Base-by-base conservation (phyloP, 2,888 invertebrate species). In the Chamaedrilus cognettii region DNA sequence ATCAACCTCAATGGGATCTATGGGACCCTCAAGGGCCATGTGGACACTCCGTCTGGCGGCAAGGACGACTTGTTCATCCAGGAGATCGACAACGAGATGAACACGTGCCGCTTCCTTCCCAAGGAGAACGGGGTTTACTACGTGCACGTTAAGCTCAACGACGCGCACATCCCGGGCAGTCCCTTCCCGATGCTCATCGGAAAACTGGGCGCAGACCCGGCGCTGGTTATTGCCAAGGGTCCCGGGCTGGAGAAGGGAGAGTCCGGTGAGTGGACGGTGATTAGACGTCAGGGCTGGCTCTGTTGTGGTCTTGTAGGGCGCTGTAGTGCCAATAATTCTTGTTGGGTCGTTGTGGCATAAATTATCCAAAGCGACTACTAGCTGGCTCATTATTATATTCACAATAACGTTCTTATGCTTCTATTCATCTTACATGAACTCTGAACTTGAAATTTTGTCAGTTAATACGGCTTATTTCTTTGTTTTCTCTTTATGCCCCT, bases 41-140 rank as follows among this genome's bases (percentile, higher is more conserved):
- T 84, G 4, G 89, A 94, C 63, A 90, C 94, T 0, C 97, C 98
- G 28, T 92, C 92, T 3, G 96, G 96, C 72, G 89, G 90, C 75
- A 93, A 94, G 78, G 97, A 97, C 80, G 96, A 97, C 85, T 96
- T 96, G 83, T 96, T 96, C 87, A 92, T 96, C 78, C 94, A 96
- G 61, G 68, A 65, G 11, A n/a, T 70, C 15, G 84, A 91, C 91
- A 85, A 35, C 19, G 69, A 67, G 30, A 42, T 59, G n/a, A 67
- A 64, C 26, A 57, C 62, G 3, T 63, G 60, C 42, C 90, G 97
- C 81, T 97, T 97, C 73, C 77, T 82, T 58, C 83, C 83, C 19
- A 79, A 80, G 66, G 83, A 83, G 73, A 83, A 96, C 79, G 97
- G 96, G 52, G 91, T 98, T 70, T 96, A 98, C 86, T 93, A 94